Evolutionary conservation across 2,797 vertebrate genomes (phyloP).

Genomic region (Tangara arthus): DNA sequence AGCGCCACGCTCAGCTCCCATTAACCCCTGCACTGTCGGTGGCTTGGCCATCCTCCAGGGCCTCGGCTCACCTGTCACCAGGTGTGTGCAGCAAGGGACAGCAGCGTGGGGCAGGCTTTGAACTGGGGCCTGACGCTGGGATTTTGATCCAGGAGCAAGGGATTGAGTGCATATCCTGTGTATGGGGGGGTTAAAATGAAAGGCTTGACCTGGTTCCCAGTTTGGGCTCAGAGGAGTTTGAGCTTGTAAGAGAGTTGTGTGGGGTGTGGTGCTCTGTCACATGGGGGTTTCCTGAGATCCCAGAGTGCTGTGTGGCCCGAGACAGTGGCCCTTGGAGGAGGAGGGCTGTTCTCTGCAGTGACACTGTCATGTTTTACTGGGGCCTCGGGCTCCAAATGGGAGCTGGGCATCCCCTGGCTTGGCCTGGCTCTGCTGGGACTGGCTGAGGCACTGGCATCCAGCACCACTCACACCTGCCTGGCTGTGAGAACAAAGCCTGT

Average conservation of each 20-base stretch:
- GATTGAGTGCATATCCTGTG: not conserved
- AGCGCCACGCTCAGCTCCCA: conserved; percentile 85
- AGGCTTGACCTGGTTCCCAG: not conserved
- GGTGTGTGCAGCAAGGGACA: not conserved
- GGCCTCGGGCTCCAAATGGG: fast-evolving
- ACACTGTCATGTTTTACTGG: not conserved
- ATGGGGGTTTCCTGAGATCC: not conserved
- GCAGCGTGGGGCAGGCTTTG: not conserved
- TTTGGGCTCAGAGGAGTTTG: not conserved
- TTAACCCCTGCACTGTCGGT: conserved; percentile 79
- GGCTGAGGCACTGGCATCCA: fast-evolving
- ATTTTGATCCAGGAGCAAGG: not conserved
- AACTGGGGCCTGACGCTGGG: not conserved
- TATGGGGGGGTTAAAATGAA: not conserved
- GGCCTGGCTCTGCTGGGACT: not conserved
- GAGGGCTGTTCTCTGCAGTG: not conserved
- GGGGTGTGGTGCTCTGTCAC: not conserved
- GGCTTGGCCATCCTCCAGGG: not conserved
- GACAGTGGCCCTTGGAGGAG: not conserved
- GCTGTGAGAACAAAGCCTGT: not conserved
- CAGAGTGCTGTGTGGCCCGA: fast-evolving
- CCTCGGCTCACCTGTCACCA: not conserved
- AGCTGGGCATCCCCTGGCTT: not conserved
- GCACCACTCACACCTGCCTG: not conserved
- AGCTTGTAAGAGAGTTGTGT: fast-evolving